Base-by-base conservation (phyloP, 2,797 vertebrate species). In the Silurus aristotelis region DNA sequence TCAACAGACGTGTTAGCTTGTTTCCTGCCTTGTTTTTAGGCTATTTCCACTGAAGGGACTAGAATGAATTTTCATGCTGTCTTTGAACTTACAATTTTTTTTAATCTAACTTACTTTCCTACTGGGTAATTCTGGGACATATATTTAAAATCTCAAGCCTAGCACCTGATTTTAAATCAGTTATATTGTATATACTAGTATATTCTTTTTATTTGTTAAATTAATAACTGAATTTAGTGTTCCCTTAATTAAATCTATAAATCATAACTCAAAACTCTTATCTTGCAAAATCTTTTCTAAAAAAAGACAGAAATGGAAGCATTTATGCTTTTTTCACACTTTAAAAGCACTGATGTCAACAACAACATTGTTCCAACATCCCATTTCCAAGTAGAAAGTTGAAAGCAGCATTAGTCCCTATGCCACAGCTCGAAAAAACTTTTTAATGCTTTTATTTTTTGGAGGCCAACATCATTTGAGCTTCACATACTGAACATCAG, bases 1-100 rank as follows among this genome's bases (percentile, higher is more conserved):
- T 83, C 71, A 87, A 56, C 77, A 9, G 14, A 27, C 48, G 60
- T 72, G 48, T 71, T 58, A 82, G 61, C 31, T 76, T 85, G 22
- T 82, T 60, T 76, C 78, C 17, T 55, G 19, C 10, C 73, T 22
- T 31, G 38, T 71, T 56, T 84, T 71, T 80, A 48, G 56, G 56
- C 19, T 52, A 77, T 78, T 78, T 60, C 56, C 5, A 43, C 8
- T 27, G 38, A 6, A 43, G 19, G 27, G 12, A 38, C 25, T 14
- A 0, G 17, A 58, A 75, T 55, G 13, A 55, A 55, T 55, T 55
- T 52, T 1, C 52, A 76, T 76, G 15, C 9, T 77, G 73, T 8
- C 27, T 31, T 76, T 14, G 38, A 58, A 10, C 38, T 38, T 38
- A 38, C 25, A 58, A 58, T 19, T 15, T 7, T 10, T 52, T 52